Evolutionary conservation across 2,888 invertebrate species (phyloP).

Genomic region (Lasioglossum oenotherae): DNA sequence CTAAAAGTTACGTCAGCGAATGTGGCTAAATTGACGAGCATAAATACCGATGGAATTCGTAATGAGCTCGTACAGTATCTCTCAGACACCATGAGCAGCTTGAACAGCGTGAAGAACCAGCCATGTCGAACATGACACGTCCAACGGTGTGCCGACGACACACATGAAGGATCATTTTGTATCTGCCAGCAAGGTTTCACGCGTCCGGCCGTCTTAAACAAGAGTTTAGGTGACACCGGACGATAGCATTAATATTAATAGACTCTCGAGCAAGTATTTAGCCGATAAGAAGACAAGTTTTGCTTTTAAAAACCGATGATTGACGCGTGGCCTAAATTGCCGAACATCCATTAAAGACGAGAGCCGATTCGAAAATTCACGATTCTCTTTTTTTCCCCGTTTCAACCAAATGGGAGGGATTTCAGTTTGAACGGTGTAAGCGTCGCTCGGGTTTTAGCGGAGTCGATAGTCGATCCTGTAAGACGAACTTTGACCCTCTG

Average conservation of each 20-base stretch:
- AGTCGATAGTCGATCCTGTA: slow-evolving; percentile 45
- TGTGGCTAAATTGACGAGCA: neutral
- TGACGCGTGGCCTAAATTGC: slow-evolving; percentile 37
- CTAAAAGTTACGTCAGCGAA: neutral
- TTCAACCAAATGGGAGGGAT: neutral
- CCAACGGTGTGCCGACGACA: neutral
- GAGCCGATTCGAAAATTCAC: slow-evolving; percentile 20
- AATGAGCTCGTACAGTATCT: neutral
- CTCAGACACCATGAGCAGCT: neutral
- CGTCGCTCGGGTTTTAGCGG: slow-evolving; percentile 14
- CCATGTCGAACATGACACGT: neutral
- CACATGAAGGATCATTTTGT: neutral
- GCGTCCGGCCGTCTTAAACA: neutral
- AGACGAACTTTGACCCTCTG: slow-evolving; percentile 71
- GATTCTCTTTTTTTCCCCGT: neutral
- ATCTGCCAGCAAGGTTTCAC: slow-evolving; percentile 4
- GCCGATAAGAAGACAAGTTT: slow-evolving; percentile 49
- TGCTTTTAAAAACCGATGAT: slow-evolving; percentile 41
- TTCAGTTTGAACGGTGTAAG: slow-evolving; percentile 8
- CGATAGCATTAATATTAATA: slow-evolving; percentile 51
- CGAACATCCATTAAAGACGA: slow-evolving; percentile 27
- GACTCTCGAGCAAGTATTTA: slow-evolving; percentile 19
- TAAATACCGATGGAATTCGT: neutral
- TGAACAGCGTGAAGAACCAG: neutral
- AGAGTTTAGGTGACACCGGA: neutral